Percentiles rank a stretch among this genome's conserved stretches.
Evolutionary conservation across 2,888 invertebrate genomes (phyloP).

Genomic region (Tinea semifulvella): DNA sequence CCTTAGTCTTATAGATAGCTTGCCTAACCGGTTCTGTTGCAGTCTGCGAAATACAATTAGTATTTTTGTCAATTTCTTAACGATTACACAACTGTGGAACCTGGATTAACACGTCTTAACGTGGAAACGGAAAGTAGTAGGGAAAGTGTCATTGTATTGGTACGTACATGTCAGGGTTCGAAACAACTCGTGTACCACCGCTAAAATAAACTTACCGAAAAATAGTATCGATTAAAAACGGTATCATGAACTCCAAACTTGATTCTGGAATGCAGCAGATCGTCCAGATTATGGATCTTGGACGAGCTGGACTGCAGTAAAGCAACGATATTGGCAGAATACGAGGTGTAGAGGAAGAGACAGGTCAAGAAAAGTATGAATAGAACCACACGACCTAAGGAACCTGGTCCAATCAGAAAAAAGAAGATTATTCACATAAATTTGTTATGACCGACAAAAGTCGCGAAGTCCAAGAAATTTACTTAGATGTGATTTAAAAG

Average conservation of each 20-base stretch:
- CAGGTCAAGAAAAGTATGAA: slow-evolving; percentile 69
- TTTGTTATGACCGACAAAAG: too few species aligned
- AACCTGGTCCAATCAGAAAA: too few species aligned
- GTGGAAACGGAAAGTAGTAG: too few species aligned
- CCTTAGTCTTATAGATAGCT: slow-evolving; percentile 70
- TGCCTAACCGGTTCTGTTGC: slow-evolving; percentile 70
- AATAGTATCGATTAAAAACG: slow-evolving; percentile 74
- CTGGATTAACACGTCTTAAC: too few species aligned
- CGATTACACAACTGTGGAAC: too few species aligned
- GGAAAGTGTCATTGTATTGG: too few species aligned
- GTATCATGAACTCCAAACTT: slow-evolving; percentile 74
- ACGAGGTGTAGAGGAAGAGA: slow-evolving; percentile 78
- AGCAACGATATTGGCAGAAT: slow-evolving; percentile 80
- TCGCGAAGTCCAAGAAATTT: too few species aligned
- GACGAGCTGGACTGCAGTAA: slow-evolving; percentile 76
- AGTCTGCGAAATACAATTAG: slow-evolving; percentile 49
- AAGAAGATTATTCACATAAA: too few species aligned
- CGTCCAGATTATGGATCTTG: slow-evolving; percentile 70
- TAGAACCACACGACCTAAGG: slow-evolving; percentile 67
- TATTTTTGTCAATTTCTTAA: too few species aligned
- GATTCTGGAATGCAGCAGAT: slow-evolving; percentile 72
- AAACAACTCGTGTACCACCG: too few species aligned
- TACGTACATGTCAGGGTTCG: too few species aligned
- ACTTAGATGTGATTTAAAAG: too few species aligned
- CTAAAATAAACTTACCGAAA: slow-evolving; percentile 54